Conservation (phyloP, 2,888 invertebrate species). For the Trissoscelio sp. region DNA sequence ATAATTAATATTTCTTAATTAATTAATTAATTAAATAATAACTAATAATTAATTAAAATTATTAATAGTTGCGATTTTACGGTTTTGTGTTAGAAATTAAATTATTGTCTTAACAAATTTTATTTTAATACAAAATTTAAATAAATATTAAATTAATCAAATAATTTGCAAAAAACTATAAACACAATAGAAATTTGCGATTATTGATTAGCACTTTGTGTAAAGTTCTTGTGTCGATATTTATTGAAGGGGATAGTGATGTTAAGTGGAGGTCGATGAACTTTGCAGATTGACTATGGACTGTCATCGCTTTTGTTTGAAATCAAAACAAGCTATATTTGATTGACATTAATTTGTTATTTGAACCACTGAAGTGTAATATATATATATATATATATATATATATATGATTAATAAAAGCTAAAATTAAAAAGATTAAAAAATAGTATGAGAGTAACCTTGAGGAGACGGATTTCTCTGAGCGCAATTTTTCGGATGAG, state of each 20-base stretch:
- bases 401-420: not conserved
- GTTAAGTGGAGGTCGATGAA: slow-evolving; percentile 40
- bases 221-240: slow-evolving; percentile 7
- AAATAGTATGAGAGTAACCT: slow-evolving; percentile 86
- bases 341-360: not conserved
- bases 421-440: not conserved
- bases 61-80: no score
- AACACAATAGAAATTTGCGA: no score
- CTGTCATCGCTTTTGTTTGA: slow-evolving; percentile 14
- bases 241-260: slow-evolving; percentile 29
- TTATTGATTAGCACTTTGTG: slow-evolving; percentile 11
- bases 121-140: no score
- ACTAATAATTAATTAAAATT: no score
- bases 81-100: no score
- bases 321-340: not conserved
- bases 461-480: slow-evolving; percentile 96
- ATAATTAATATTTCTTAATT: no score
- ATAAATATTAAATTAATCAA: no score
- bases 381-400: no score
- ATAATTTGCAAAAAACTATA: no score
- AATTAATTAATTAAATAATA: no score
- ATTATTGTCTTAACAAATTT: no score
- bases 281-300: slow-evolving; percentile 19
- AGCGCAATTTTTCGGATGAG: slow-evolving; percentile 98
- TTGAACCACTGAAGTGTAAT: no score